Conservation (phyloP, 2,888 invertebrate genomes). For the Dione juno region DNA sequence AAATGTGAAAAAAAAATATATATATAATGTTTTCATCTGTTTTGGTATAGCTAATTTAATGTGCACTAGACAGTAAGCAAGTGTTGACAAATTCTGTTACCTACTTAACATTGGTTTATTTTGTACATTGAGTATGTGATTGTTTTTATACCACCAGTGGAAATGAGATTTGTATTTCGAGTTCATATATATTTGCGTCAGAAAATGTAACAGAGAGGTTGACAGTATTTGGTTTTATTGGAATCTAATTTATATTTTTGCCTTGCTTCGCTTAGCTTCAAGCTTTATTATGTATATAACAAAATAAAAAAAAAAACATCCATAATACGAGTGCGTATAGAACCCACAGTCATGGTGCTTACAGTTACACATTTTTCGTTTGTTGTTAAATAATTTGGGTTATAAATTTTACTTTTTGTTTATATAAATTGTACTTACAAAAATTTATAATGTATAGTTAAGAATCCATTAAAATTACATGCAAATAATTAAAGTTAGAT, state of each 20-base stretch:
- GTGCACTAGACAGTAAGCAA: not conserved
- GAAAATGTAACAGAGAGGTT: too few relatives aligned
- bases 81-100: constrained; percentile 29
- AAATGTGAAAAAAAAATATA: not conserved
- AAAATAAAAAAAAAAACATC: too few relatives aligned
- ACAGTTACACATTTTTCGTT: too few relatives aligned
- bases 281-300: too few relatives aligned
- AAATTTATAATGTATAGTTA: not conserved
- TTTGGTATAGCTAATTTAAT: constrained; percentile 6
- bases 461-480: too few relatives aligned
- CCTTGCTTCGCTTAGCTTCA: too few relatives aligned
- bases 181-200: too few relatives aligned
- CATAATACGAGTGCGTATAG: too few relatives aligned
- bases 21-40: not conserved
- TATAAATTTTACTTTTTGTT: not conserved
- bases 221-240: too few relatives aligned
- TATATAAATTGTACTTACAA: not conserved
- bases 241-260: too few relatives aligned
- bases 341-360: too few relatives aligned
- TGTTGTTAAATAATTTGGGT: not conserved
- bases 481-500: not conserved
- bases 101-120: constrained; percentile 13
- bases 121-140: constrained; percentile 14
- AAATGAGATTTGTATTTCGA: not conserved
- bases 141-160: not conserved